Evolutionary conservation across 2,113 vertebrate genomes (phyloP).

Genomic region (Sapayoa aenigma): DNA sequence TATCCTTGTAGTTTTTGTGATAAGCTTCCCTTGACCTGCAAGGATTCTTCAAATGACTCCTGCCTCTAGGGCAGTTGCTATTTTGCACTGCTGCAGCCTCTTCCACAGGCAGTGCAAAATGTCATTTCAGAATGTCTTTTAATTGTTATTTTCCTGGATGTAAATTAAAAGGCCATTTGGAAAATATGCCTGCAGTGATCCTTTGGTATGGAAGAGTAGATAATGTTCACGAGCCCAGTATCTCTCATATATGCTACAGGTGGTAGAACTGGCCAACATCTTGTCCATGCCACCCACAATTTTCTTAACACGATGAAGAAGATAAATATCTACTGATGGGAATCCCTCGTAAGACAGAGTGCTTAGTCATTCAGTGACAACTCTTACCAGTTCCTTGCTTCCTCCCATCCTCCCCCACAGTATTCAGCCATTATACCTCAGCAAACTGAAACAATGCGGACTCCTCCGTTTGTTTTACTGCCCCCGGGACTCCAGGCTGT

Average conservation of each 20-base stretch:
- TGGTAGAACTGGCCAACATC: background rate
- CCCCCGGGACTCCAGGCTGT: constrained; percentile 55
- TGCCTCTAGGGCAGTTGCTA: background rate
- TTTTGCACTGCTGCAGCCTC: background rate
- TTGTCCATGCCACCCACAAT: background rate
- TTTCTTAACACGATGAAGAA: background rate
- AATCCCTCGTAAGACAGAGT: background rate
- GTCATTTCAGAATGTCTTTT: background rate
- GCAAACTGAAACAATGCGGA: constrained; percentile 83
- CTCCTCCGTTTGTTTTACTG: constrained; percentile 76
- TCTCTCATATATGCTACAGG: background rate
- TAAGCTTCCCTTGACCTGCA: background rate
- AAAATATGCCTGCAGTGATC: background rate
- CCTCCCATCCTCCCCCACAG: background rate
- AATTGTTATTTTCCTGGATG: background rate
- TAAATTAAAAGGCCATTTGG: background rate
- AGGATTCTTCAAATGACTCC: background rate
- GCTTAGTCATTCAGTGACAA: background rate
- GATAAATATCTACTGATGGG: background rate
- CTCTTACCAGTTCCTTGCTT: background rate
- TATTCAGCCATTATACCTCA: constrained; percentile 70
- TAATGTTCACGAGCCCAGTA: background rate
- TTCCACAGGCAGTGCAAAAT: background rate
- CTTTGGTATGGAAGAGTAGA: background rate
- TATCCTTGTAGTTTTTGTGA: background rate